Base-by-base conservation (phyloP, 2,113 vertebrate genomes). In the Anser brachyrhynchus region DNA sequence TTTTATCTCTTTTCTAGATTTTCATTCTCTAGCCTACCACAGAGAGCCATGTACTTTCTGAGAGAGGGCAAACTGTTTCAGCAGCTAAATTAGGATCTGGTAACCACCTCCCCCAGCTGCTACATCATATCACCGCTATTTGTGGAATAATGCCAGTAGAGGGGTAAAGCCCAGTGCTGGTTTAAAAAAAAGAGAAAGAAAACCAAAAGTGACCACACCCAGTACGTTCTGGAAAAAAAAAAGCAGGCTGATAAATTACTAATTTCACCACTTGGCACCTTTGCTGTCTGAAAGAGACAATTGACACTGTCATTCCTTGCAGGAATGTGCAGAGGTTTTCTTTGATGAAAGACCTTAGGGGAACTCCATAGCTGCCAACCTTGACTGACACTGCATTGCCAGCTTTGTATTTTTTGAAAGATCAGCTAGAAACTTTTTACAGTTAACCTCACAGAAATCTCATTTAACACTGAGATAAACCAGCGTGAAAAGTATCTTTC, bases 171-270 rank as follows among this genome's bases (percentile, higher is more conserved):
- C 46, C 46, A 72, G 8, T 4, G 41, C 59, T 64, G 43, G 73
- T 35, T 26, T 0, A 11, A 44, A 83, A 67, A 82, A 41, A 65
- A 35, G 23, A 57, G 25, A 95, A 92, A 95, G 67, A 84, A 90
- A 93, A 73, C 58, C n/a, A 90, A 86, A 92, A 62, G 37, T 1
- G 11, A 70, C 62, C 66, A 61, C 59, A 93, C 66, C 77, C 46
- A 59, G 13, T 6, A 78, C 19, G 41, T 15, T 44, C 54, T 29
- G 43, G 39, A 59, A 51, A 76, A 58, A 83, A 74, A 13, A 18
- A 49, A 49, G 16, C 16, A 92, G 22, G 19, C 28, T 64, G n/a
- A 84, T 39, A 91, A 91, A 89, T 79, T 59, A 87, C 29, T 69
- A 74, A 71, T 6, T 58, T 44, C 17, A 72, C 10, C 49, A 55